These are phyloP conservation scores for Octonoba sinensis DNA, from an alignment of 2,888 invertebrate species.

Conservation along the genomic window DNA sequence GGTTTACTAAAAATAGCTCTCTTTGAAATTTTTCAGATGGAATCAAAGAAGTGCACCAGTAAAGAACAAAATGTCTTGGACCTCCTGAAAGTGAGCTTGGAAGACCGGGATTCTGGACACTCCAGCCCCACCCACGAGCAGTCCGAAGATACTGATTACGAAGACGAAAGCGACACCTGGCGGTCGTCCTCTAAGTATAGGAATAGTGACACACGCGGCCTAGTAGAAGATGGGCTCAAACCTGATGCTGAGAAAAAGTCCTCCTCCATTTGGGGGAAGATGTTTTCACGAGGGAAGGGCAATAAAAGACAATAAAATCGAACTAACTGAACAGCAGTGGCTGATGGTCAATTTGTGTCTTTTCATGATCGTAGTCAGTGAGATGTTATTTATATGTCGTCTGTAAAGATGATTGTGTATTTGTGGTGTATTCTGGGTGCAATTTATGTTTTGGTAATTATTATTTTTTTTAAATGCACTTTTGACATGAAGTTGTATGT, in stretches of 20 bases:
- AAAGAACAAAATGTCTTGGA: slow-evolving; percentile 61
- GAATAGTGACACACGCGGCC: slow-evolving; percentile 44
- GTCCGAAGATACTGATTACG: slow-evolving; percentile 22
- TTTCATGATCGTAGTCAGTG: no score
- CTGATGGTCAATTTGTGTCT: neutral
- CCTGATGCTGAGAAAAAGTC: slow-evolving; percentile 31
- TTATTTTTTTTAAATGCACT: no score
- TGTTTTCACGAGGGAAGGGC: slow-evolving; percentile 54
- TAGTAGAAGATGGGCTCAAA: slow-evolving; percentile 37
- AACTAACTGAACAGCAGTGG: neutral
- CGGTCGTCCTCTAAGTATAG: slow-evolving; percentile 26
- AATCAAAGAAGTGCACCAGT: neutral
- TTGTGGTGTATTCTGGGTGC: no score
- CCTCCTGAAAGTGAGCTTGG: slow-evolving; percentile 55
- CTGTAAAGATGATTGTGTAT: no score
- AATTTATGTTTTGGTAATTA: no score
- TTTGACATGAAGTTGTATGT: no score
- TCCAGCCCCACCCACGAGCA: slow-evolving; percentile 59
- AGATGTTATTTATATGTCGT: no score
- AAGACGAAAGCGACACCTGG: slow-evolving; percentile 16
- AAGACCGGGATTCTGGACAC: slow-evolving; percentile 59
- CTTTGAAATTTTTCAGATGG: neutral
- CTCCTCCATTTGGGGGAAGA: slow-evolving; percentile 53
- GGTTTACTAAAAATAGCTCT: no score
- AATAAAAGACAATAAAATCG: slow-evolving; percentile 2